A percentile compares a stretch with the other conserved stretches of the same genome.
phyloP scores from a whole-genome alignment of 2,113 vertebrate species.

The Podarcis cretensis region DNA sequence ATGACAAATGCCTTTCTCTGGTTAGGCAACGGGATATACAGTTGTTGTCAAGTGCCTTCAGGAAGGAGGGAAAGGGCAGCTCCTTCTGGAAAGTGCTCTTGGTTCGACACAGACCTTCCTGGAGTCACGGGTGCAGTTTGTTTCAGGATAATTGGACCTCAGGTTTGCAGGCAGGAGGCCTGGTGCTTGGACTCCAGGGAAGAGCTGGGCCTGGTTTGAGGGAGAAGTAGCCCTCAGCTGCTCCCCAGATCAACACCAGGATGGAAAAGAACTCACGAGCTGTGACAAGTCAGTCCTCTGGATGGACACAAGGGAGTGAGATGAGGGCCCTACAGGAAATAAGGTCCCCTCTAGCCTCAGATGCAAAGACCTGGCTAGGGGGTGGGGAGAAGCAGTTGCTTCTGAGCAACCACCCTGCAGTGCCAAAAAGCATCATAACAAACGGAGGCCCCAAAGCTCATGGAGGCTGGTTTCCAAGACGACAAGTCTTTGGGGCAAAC shows the following conservation, averaged over 20 bases:
- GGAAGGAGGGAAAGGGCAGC: conserved; percentile 6
- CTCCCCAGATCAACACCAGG: neutral
- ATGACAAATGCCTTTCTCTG: conserved; percentile 11
- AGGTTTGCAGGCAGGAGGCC: neutral
- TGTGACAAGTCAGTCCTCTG: neutral
- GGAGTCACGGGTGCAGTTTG: accelerated
- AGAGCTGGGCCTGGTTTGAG: neutral
- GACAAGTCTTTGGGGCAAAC: neutral
- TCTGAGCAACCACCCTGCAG: neutral
- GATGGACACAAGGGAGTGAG: neutral
- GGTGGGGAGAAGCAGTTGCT: neutral
- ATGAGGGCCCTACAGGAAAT: neutral
- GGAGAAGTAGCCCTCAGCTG: neutral
- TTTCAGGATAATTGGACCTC: conserved; percentile 32
- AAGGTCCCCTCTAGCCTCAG: neutral
- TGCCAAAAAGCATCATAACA: neutral
- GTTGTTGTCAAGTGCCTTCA: neutral
- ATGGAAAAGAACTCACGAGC: neutral
- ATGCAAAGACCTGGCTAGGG: neutral
- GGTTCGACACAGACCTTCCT: conserved; percentile 14
- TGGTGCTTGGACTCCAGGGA: conserved; percentile 22
- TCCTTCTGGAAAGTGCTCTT: neutral
- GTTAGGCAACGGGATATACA: conserved; percentile 18
- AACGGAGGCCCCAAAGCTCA: neutral
- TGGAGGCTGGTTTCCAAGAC: neutral